Evolutionary conservation across 2,113 vertebrate genomes (phyloP).

Genomic region (Trichechus manatus): DNA sequence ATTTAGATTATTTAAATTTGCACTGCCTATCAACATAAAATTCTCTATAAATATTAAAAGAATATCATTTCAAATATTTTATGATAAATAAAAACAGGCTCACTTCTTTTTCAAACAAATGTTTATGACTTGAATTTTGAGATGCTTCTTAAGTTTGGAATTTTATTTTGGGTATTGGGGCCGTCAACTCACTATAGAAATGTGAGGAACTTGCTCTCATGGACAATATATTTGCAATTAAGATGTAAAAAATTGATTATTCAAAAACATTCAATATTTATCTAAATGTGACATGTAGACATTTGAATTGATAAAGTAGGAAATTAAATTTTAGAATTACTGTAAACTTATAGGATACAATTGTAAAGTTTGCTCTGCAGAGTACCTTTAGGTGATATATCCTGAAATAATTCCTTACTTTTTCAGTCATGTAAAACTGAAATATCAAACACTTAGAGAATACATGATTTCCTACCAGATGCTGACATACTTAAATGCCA

Average conservation of each 20-base stretch:
- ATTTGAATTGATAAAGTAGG: slow-evolving; percentile 28
- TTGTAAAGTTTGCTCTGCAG: background rate
- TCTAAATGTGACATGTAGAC: background rate
- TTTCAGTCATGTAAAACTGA: background rate
- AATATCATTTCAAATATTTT: background rate
- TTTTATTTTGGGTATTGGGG: slow-evolving; percentile 32
- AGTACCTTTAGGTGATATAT: background rate
- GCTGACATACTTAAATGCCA: background rate
- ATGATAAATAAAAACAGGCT: background rate
- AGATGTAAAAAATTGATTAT: background rate
- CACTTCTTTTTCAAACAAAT: background rate
- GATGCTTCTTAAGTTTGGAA: background rate
- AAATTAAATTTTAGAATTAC: background rate
- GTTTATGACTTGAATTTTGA: slow-evolving; percentile 46
- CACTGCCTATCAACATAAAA: background rate
- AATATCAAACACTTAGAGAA: background rate
- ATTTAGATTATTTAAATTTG: slow-evolving; percentile 54
- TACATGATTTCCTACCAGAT: background rate
- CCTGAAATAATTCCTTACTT: background rate
- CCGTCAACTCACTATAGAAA: background rate
- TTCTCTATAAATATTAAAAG: background rate
- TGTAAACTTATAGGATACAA: background rate
- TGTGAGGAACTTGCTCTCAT: background rate
- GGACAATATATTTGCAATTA: background rate
- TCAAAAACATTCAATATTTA: background rate